A percentile compares a stretch with the other conserved stretches of the same genome.
These are phyloP conservation scores for Polypedilum pembai DNA, from an alignment of 1,140 invertebrate species.

Conservation along the genomic window DNA sequence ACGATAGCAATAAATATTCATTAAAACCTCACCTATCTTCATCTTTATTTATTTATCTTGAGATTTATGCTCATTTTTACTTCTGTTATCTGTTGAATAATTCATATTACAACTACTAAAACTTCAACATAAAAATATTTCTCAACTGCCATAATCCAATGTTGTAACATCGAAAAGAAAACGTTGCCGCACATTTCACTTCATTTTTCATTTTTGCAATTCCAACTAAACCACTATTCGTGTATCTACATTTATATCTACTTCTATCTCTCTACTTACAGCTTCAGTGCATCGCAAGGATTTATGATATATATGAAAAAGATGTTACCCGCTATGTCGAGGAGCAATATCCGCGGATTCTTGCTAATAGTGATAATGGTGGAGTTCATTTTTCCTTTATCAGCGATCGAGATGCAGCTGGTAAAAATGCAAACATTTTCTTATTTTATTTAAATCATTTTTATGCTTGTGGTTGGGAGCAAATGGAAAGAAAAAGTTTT, in stretches of 20 bases:
- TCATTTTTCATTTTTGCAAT: neutral
- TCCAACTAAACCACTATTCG: neutral
- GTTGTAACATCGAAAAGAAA: slow-evolving; percentile 8
- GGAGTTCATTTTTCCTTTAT: slow-evolving; percentile 25
- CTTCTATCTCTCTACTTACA: neutral
- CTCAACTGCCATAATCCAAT: slow-evolving; percentile 5
- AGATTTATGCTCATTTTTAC: slow-evolving; percentile 19
- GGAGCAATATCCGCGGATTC: slow-evolving; percentile 28
- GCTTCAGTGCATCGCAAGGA: slow-evolving; percentile 28
- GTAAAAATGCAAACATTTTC: neutral
- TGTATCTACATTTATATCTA: neutral
- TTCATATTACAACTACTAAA: neutral
- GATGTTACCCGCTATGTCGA: slow-evolving; percentile 25
- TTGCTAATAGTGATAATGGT: slow-evolving; percentile 26
- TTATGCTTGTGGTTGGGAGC: too few relatives aligned
- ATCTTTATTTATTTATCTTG: slow-evolving; percentile 16
- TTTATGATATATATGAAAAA: slow-evolving; percentile 29
- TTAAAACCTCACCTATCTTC: slow-evolving; percentile 12
- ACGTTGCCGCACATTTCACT: neutral
- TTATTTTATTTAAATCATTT: neutral
- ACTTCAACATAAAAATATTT: neutral
- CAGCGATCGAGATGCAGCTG: slow-evolving; percentile 21
- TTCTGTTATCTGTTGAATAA: neutral
- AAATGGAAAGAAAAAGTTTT: too few relatives aligned
- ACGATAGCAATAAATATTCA: neutral